Percentiles rank a stretch among this genome's conserved stretches.
phyloP scores from a whole-genome alignment of 2,113 vertebrate genomes.

The Oxygymnocypris stewartii region DNA sequence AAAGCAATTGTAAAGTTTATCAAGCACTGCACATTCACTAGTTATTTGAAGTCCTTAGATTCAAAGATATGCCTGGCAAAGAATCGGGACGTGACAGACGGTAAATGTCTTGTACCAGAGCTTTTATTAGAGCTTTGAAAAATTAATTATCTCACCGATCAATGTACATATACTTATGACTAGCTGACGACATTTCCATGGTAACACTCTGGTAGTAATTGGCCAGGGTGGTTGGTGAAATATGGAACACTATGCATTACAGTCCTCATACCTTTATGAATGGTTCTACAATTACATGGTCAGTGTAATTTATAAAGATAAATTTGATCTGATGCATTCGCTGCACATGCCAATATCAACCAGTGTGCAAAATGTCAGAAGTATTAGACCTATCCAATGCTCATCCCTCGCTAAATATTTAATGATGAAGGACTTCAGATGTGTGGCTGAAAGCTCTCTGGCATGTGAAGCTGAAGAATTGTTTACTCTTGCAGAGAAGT shows the following conservation, averaged over 20 bases:
- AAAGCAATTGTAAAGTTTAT: neutral
- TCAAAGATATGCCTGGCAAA: neutral
- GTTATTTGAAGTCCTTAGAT: neutral
- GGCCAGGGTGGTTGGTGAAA: conserved; percentile 13
- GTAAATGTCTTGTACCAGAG: conserved; percentile 13
- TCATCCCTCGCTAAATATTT: conserved; percentile 74
- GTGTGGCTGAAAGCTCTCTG: conserved; percentile 47
- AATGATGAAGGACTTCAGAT: conserved; percentile 71
- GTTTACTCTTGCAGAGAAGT: conserved; percentile 37
- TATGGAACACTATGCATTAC: neutral
- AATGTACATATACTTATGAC: conserved; percentile 47
- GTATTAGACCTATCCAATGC: conserved; percentile 70
- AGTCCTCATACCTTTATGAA: conserved; percentile 1
- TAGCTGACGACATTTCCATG: conserved; percentile 48
- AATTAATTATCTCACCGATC: conserved; percentile 45
- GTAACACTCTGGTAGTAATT: conserved; percentile 34
- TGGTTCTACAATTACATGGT: neutral
- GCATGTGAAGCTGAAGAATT: conserved; percentile 25
- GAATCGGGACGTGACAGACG: neutral
- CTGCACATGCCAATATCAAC: conserved; percentile 69
- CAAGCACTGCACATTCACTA: neutral
- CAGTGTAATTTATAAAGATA: conserved; percentile 32
- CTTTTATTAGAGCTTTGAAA: conserved; percentile 41
- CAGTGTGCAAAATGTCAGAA: conserved; percentile 70
- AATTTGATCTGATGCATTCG: conserved; percentile 54